Percentiles rank a stretch among this genome's conserved stretches.
These are phyloP conservation scores for Yponomeuta sedellus DNA, from an alignment of 2,888 invertebrate species.

Conservation along the genomic window DNA sequence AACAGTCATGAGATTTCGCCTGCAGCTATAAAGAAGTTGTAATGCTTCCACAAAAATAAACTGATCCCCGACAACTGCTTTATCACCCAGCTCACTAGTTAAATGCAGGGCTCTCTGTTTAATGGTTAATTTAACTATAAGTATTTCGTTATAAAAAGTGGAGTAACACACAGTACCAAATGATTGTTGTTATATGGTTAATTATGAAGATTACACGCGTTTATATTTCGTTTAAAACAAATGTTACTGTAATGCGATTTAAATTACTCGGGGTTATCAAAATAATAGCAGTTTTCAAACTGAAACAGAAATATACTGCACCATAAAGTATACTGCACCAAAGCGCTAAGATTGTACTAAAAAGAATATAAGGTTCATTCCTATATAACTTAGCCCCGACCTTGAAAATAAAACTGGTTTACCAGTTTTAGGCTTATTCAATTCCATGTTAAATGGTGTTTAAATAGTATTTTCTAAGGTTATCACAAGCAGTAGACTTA, in stretches of 20 bases:
- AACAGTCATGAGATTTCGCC: constrained; percentile 55
- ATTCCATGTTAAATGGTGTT: too few relatives aligned
- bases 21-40: constrained; percentile 40
- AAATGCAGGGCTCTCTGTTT: constrained; percentile 12
- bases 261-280: not conserved
- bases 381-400: too few relatives aligned
- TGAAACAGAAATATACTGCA: not conserved
- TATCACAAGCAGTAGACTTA: too few relatives aligned
- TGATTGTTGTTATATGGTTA: not conserved
- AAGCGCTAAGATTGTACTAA: too few relatives aligned
- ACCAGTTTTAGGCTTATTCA: too few relatives aligned
- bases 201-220: not conserved
- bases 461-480: too few relatives aligned
- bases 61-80: not conserved
- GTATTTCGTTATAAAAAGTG: not conserved
- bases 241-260: not conserved
- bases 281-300: not conserved
- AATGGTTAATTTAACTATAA: not conserved
- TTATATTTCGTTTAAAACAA: not conserved
- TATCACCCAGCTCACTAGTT: constrained; percentile 28
- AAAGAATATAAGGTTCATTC: too few relatives aligned
- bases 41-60: constrained; percentile 13
- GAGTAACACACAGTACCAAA: not conserved
- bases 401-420: too few relatives aligned
- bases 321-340: too few relatives aligned